Percentiles rank a stretch among this genome's conserved stretches.
phyloP scores from a whole-genome alignment of 2,888 invertebrate species.

The Catocala fraxini region DNA sequence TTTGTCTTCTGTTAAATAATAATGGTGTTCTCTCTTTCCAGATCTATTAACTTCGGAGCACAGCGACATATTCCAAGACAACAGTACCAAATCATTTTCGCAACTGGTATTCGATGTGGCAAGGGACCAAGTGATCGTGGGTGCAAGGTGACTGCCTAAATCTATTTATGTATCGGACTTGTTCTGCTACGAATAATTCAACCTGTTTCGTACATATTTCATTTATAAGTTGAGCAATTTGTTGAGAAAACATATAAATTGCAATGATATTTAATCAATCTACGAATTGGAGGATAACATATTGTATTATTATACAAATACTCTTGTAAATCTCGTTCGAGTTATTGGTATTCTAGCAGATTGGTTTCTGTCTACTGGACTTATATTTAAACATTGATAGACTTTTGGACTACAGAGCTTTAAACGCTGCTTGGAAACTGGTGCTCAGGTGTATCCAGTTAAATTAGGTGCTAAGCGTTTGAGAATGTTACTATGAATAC shows the following conservation, averaged over 20 bases:
- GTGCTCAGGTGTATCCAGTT: too few relatives aligned
- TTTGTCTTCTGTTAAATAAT: too few relatives aligned
- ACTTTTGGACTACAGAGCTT: too few relatives aligned
- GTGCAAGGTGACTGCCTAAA: constrained; percentile 91
- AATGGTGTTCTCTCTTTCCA: constrained; percentile 51
- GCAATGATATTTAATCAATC: background rate
- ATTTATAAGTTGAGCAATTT: constrained; percentile 35
- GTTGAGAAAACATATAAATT: constrained; percentile 21
- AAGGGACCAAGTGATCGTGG: constrained; percentile 95
- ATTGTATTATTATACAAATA: background rate
- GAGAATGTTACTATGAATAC: too few relatives aligned
- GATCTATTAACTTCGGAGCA: constrained; percentile 85
- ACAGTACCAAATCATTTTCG: constrained; percentile 92
- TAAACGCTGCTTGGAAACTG: too few relatives aligned
- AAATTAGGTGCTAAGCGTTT: too few relatives aligned
- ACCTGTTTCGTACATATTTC: constrained; percentile 45
- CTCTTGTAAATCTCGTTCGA: too few relatives aligned
- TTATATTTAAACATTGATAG: too few relatives aligned
- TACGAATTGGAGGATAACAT: background rate
- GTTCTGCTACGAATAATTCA: constrained; percentile 32
- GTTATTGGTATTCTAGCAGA: too few relatives aligned
- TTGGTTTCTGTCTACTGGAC: too few relatives aligned
- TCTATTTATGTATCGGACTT: constrained; percentile 50
- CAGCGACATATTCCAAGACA: constrained; percentile 90
- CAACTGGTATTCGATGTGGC: constrained; percentile 95